Base-by-base conservation (phyloP, 2,113 vertebrate species). In the Perca flavescens region DNA sequence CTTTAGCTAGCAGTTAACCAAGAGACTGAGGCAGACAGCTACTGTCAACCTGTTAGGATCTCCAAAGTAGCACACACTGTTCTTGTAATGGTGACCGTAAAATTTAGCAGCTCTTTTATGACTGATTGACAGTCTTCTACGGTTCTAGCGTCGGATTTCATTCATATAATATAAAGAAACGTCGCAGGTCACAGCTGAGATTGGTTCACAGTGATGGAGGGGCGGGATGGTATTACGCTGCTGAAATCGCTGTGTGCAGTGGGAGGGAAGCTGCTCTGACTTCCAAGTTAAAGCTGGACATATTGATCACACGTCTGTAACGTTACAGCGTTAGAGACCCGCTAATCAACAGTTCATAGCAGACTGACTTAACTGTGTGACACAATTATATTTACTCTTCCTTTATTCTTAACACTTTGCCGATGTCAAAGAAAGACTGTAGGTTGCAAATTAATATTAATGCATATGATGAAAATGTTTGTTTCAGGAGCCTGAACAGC, bases 401-500 rank as follows among this genome's bases (percentile, higher is more conserved):
- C 17, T 28, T 47, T 2, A 65, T 21, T 15, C 0, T 22, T 3
- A 56, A 62, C 6, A 22, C 46, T 7, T 43, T 31, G 50, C 50
- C 28, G 3, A 22, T 50, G 17, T 21, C 60, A 53, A 25, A 25
- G 25, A 25, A 25, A 9, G 8, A 15, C 34, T 40, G 36, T 1
- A 25, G 2, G 6, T 2, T 8, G 14, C 2, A 64, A 34, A 9
- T n/a, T 17, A 5, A 28, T 3, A 22, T 5, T 34, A 43, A 52
- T 52, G 53, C 58, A 36, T 1, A 22, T 34, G 13, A 46, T 57
- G 2, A 57, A 19, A 3, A 13, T 3, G 15, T 5, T 40, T 62
- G n/a, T 94, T 88, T 34, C 91, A 99, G 98, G 97, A 97, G 98
- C 95, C 91, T 99, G 81, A 99, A 99, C 95, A 99, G 97, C 89